These are phyloP conservation scores for Parapsyche elsis DNA, from an alignment of 1,140 invertebrate genomes.

Conservation along the genomic window DNA sequence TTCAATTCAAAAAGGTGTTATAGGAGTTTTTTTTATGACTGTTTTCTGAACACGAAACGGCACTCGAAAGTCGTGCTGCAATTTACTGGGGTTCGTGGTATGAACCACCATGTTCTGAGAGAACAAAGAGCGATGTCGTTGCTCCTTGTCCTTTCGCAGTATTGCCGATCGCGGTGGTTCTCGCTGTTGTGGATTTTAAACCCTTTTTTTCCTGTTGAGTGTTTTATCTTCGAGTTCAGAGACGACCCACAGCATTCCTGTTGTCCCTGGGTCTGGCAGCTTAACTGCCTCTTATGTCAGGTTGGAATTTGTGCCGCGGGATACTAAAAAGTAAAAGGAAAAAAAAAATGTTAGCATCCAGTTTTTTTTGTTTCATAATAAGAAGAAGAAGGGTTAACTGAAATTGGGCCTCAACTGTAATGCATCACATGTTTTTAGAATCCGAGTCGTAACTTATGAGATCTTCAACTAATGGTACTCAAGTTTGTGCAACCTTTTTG, in stretches of 20 bases:
- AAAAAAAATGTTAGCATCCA: too few relatives aligned
- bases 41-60: not conserved
- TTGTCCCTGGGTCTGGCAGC: not conserved
- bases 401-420: too few relatives aligned
- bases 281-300: not conserved
- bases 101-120: not conserved
- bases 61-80: not conserved
- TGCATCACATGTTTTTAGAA: too few relatives aligned
- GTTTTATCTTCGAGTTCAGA: not conserved
- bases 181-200: not conserved
- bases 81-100: not conserved
- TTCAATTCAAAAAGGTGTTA: not conserved
- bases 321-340: too few relatives aligned
- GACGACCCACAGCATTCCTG: not conserved
- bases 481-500: too few relatives aligned
- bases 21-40: too few relatives aligned
- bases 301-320: not conserved
- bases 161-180: not conserved
- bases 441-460: too few relatives aligned
- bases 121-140: conserved; percentile 5
- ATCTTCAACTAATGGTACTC: too few relatives aligned
- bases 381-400: too few relatives aligned
- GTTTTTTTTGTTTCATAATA: too few relatives aligned
- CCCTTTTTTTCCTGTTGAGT: too few relatives aligned
- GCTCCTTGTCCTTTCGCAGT: not conserved